Base-by-base conservation (phyloP, 2,113 vertebrate species). In the Crotophaga sulcirostris region DNA sequence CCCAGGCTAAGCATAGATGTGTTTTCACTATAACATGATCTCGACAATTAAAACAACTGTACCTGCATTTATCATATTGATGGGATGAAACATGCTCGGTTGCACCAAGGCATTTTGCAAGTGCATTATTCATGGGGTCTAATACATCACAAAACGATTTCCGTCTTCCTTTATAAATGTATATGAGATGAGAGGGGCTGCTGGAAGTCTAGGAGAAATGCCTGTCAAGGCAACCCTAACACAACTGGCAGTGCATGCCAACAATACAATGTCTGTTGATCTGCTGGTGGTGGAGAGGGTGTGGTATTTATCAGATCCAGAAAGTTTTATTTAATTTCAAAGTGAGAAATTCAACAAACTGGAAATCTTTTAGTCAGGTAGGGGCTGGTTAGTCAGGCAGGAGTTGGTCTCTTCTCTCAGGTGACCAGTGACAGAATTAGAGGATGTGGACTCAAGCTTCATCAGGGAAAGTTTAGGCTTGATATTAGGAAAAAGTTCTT, bases 61-160 rank as follows among this genome's bases (percentile, higher is more conserved):
- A 91, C 87, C 88, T 97, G 76, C 89, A 95, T 97, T 97, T 97
- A 95, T 97, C 96, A 96, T 73, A 90, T 94, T 98, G 97, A 97
- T 95, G 96, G 96, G 86, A 72, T 89, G 80, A 91, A 94, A 45
- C 97, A 95, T 40, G 92, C 87, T 89, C 21, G 81, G 69, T 69
- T 94, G 52, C 88, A 78, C 79, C 1, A 2, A 93, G 94, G 92
- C 93, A 51, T 91, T 95, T 85, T 63, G 44, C 26, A 44, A 72
- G 88, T 96, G 58, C 88, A 95, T 97, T 97, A 96, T 97, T 97
- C 94, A 95, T 97, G 81, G 66, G 85, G 42, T 62, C 91, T 97
- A 89, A 95, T 90, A 90, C 58, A 83, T 58, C 90, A 55, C 77
- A 34, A 78, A 94, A 77, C 85, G 68, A 25, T 60, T 90, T 95